Percentiles rank a stretch among this genome's conserved stretches.
These are phyloP conservation scores for Origma solitaria DNA, from an alignment of 2,113 vertebrate genomes.

Conservation along the genomic window DNA sequence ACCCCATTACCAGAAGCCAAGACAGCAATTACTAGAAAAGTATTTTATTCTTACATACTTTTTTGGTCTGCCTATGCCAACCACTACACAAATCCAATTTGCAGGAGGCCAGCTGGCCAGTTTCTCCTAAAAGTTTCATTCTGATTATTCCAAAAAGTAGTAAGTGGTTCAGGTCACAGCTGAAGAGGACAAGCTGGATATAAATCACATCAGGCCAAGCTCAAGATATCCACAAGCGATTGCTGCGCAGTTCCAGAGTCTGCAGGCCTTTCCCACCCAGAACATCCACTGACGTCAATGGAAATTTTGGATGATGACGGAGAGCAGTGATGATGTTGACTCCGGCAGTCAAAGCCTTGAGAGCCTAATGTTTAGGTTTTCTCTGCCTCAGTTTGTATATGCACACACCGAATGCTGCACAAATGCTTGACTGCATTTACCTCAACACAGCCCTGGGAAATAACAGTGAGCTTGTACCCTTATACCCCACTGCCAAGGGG, in stretches of 20 bases:
- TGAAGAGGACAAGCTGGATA: neutral
- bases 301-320: constrained; percentile 52
- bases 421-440: neutral
- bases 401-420: accelerated
- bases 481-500: accelerated
- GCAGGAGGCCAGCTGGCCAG: neutral
- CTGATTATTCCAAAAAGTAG: neutral
- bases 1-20: neutral
- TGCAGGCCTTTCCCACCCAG: neutral
- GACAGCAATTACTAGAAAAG: neutral
- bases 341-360: constrained; percentile 20
- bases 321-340: constrained; percentile 36
- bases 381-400: constrained; percentile 38
- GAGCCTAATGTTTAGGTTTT: constrained; percentile 48
- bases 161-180: neutral
- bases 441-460: neutral
- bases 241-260: constrained; percentile 19
- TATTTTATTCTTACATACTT: neutral
- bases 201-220: constrained; percentile 1
- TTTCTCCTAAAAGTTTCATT: neutral
- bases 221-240: neutral
- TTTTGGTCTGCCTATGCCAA: neutral
- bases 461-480: neutral
- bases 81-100: neutral
- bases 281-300: constrained; percentile 52